These are phyloP conservation scores for Carapus acus DNA, from an alignment of 2,797 vertebrate genomes.

Conservation along the genomic window DNA sequence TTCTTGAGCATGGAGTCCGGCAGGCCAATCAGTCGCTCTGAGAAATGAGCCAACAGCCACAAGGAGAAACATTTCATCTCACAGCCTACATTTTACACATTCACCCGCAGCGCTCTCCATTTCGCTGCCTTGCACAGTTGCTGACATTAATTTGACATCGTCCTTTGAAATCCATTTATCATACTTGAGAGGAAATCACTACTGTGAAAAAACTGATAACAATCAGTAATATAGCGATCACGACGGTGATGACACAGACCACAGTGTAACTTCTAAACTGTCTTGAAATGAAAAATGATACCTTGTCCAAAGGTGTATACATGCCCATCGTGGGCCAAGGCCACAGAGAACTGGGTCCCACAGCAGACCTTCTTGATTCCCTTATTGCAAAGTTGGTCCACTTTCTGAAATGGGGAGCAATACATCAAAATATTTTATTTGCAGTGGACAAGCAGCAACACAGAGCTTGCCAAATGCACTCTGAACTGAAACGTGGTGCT, in stretches of 20 bases:
- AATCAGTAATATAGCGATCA: not conserved
- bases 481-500: no score
- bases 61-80: not conserved
- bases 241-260: not conserved
- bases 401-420: slow-evolving; percentile 65
- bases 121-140: no score
- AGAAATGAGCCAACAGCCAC: slow-evolving; percentile 3
- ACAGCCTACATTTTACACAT: no score
- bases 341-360: slow-evolving; percentile 79
- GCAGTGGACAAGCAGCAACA: not conserved
- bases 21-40: slow-evolving; percentile 77
- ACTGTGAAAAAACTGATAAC: no score
- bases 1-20: slow-evolving; percentile 78
- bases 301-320: slow-evolving; percentile 81
- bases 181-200: no score
- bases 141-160: no score
- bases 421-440: not conserved
- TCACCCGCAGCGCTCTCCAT: no score
- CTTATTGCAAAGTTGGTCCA: slow-evolving; percentile 76
- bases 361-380: slow-evolving; percentile 76
- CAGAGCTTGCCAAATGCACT: no score
- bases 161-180: no score
- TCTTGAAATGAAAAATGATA: slow-evolving; percentile 33
- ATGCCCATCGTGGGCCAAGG: slow-evolving; percentile 70
- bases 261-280: not conserved